Conservation (phyloP, 2,888 invertebrate genomes). For the Bedellia somnulentella region DNA sequence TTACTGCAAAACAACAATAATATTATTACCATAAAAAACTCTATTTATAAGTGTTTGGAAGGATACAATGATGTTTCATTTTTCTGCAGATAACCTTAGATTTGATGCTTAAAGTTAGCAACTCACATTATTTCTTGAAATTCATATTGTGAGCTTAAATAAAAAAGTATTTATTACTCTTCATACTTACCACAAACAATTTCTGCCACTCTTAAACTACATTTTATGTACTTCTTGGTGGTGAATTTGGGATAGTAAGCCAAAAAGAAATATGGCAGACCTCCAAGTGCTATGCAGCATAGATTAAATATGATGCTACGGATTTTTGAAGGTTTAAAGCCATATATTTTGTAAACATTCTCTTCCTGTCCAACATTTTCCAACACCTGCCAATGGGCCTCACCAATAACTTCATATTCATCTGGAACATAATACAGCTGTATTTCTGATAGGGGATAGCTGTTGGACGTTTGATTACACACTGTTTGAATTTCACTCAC, state of each 20-base stretch:
- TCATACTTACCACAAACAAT: slow-evolving; percentile 53
- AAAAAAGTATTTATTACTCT: too few species aligned
- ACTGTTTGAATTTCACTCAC: slow-evolving; percentile 10
- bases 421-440: slow-evolving; percentile 29
- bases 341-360: slow-evolving; percentile 48
- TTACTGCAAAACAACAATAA: too few species aligned
- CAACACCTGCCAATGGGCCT: slow-evolving; percentile 53
- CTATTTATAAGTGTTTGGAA: neutral
- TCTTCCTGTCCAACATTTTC: slow-evolving; percentile 48
- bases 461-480: slow-evolving; percentile 14
- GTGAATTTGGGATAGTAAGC: slow-evolving; percentile 60
- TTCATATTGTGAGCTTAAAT: slow-evolving; percentile 1
- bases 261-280: slow-evolving; percentile 59
- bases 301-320: slow-evolving; percentile 49
- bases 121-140: neutral
- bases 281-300: slow-evolving; percentile 47
- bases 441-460: slow-evolving; percentile 18
- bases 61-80: neutral
- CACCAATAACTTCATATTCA: slow-evolving; percentile 61
- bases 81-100: neutral
- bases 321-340: slow-evolving; percentile 46
- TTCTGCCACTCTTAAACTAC: slow-evolving; percentile 57
- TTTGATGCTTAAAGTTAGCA: too few species aligned
- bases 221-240: slow-evolving; percentile 54
- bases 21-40: too few species aligned